phyloP scores from a whole-genome alignment of 2,888 invertebrate species.

The Euzophera pinguis region DNA sequence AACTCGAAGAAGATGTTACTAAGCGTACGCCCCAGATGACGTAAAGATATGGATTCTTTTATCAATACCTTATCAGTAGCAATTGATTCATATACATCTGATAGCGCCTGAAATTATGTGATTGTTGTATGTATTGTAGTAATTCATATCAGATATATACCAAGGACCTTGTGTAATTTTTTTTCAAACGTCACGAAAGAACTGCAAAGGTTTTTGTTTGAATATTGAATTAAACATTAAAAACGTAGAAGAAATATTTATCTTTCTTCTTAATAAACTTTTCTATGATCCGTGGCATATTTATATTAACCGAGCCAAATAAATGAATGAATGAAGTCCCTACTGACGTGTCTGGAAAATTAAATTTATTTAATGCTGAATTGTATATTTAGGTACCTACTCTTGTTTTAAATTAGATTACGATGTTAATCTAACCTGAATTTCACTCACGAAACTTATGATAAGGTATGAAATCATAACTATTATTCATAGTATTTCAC shows the following conservation, averaged over 20 bases:
- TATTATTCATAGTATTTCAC: too few species aligned
- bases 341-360: neutral
- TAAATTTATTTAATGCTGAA: neutral
- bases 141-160: neutral
- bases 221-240: too few species aligned
- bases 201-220: too few species aligned
- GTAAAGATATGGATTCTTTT: neutral
- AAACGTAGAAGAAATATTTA: too few species aligned
- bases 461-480: too few species aligned
- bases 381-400: neutral
- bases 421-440: neutral
- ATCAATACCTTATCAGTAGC: conserved; percentile 7
- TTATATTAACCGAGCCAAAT: too few species aligned
- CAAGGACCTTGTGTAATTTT: neutral
- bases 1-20: neutral
- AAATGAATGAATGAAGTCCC: neutral
- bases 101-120: conserved; percentile 7
- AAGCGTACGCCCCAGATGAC: neutral
- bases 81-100: conserved; percentile 10
- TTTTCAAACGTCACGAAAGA: too few species aligned
- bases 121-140: conserved; percentile 2
- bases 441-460: too few species aligned
- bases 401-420: neutral
- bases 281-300: too few species aligned
- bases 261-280: too few species aligned